These are phyloP conservation scores for Suricata suricatta DNA, from an alignment of 2,113 vertebrate species.

Conservation along the genomic window DNA sequence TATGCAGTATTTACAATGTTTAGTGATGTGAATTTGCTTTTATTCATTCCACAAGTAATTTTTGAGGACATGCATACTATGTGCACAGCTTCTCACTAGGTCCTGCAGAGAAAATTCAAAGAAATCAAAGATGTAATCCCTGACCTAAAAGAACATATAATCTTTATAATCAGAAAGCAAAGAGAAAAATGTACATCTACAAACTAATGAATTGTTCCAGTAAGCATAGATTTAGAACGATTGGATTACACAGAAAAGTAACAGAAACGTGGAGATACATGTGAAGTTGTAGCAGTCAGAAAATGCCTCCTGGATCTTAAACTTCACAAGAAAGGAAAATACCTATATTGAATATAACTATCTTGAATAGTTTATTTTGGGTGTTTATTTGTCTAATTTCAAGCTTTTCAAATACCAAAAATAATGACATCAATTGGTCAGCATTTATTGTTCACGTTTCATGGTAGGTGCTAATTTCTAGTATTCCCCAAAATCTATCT, in stretches of 20 bases:
- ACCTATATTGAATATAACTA: neutral
- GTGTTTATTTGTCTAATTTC: constrained; percentile 18
- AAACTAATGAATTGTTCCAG: neutral
- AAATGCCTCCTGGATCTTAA: neutral
- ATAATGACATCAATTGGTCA: neutral
- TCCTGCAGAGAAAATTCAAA: neutral
- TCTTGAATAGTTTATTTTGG: neutral
- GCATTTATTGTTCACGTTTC: neutral
- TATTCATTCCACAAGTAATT: neutral
- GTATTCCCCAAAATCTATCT: neutral
- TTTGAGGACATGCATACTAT: neutral
- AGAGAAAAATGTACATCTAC: neutral
- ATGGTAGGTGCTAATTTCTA: neutral
- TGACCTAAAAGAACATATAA: neutral
- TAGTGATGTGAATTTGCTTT: neutral
- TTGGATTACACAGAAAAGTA: neutral
- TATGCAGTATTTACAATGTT: neutral
- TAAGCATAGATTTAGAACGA: neutral
- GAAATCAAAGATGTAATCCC: neutral
- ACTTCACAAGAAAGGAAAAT: neutral
- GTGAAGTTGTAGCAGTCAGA: neutral
- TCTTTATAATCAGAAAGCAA: neutral
- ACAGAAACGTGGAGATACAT: neutral
- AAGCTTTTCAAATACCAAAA: neutral
- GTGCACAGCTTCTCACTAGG: neutral